phyloP scores from a whole-genome alignment of 2,888 invertebrate genomes.

The Sinhomidia bicolor region DNA sequence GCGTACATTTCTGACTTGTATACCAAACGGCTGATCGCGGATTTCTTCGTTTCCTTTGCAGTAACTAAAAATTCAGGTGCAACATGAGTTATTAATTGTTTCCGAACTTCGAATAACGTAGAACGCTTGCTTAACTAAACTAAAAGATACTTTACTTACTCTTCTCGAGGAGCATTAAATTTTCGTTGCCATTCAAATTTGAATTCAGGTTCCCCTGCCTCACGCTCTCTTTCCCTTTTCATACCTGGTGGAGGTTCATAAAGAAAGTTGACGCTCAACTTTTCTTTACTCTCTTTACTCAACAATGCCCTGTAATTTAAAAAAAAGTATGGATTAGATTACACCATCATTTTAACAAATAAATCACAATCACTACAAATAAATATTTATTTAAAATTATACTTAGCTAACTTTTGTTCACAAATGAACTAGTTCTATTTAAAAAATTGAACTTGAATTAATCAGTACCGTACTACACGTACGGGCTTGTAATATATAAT shows the following conservation, averaged over 20 bases:
- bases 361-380: too few relatives aligned
- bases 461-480: too few relatives aligned
- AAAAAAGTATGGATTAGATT: too few relatives aligned
- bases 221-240: constrained; percentile 94
- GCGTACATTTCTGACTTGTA: constrained; percentile 97
- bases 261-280: constrained; percentile 98
- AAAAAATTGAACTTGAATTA: too few relatives aligned
- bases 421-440: too few relatives aligned
- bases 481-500: too few relatives aligned
- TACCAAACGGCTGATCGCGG: constrained; percentile 99
- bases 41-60: constrained; percentile 99
- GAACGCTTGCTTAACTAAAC: neutral
- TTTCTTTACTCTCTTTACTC: constrained; percentile 99
- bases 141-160: constrained; percentile 81
- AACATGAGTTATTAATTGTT: neutral
- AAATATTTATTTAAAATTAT: too few relatives aligned
- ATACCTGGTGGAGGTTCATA: constrained; percentile 99
- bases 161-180: constrained; percentile 99
- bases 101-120: neutral
- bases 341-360: too few relatives aligned
- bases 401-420: too few relatives aligned
- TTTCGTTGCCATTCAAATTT: constrained; percentile 99
- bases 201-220: constrained; percentile 97
- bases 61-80: constrained; percentile 85
- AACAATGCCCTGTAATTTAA: constrained; percentile 89